phyloP scores from a whole-genome alignment of 2,113 vertebrate genomes.

The Zapus hudsonius region DNA sequence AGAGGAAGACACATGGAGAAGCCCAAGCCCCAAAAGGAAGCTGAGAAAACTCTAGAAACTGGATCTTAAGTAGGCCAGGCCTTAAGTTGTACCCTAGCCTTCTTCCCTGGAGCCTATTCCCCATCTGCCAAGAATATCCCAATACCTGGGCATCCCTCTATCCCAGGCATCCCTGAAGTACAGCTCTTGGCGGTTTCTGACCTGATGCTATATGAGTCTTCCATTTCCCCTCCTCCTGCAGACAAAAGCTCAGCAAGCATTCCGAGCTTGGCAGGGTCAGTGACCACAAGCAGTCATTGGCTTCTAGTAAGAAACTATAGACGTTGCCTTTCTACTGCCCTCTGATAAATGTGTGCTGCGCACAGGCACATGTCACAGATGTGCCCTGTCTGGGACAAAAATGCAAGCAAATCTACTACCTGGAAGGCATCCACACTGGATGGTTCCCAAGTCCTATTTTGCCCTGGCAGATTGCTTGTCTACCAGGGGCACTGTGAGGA shows the following conservation, averaged over 20 bases:
- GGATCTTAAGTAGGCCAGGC: not conserved
- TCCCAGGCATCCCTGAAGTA: not conserved
- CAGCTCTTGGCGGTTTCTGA: not conserved
- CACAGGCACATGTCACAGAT: not conserved
- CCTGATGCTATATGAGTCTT: not conserved
- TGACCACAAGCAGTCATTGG: slow-evolving; percentile 64
- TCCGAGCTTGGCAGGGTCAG: slow-evolving; percentile 57
- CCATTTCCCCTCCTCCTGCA: slow-evolving; percentile 16
- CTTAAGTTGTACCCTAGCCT: not conserved
- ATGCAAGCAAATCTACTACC: slow-evolving; percentile 12
- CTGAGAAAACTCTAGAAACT: not conserved
- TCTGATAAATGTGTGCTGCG: not conserved
- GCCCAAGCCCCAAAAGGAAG: not conserved
- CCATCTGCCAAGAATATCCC: not conserved
- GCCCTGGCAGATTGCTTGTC: not conserved
- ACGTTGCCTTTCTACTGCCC: slow-evolving; percentile 30
- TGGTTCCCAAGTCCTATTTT: not conserved
- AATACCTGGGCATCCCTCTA: not conserved
- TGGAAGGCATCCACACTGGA: slow-evolving; percentile 31
- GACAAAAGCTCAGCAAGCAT: slow-evolving; percentile 58
- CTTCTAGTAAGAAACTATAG: slow-evolving; percentile 62
- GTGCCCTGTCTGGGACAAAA: not conserved
- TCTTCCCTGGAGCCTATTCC: not conserved
- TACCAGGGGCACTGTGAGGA: not conserved
- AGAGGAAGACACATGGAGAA: not conserved